These are phyloP conservation scores for Diachrysia chrysitis DNA, from an alignment of 2,888 invertebrate species.

Conservation along the genomic window DNA sequence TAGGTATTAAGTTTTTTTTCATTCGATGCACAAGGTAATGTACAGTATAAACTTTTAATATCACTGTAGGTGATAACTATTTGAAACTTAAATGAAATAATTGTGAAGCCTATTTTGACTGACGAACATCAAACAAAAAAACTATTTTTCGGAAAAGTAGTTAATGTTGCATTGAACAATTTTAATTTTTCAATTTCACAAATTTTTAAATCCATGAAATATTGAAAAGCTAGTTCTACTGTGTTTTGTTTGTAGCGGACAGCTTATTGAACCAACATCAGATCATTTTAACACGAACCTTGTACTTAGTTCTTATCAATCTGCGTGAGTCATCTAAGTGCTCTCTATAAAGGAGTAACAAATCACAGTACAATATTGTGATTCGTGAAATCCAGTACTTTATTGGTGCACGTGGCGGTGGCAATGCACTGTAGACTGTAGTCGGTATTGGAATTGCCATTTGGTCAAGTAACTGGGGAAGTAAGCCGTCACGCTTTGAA, in stretches of 20 bases:
- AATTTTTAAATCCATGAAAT: too few relatives aligned
- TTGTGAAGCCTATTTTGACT: too few relatives aligned
- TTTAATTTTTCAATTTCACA: too few relatives aligned
- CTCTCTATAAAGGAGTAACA: constrained; percentile 40
- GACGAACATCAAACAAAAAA: too few relatives aligned
- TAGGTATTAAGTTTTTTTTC: background rate
- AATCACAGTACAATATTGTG: constrained; percentile 40
- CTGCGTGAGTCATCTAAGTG: constrained; percentile 48
- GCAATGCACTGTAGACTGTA: constrained; percentile 26
- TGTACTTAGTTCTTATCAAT: constrained; percentile 32
- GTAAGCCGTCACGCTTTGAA: background rate
- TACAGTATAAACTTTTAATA: background rate
- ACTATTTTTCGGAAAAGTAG: too few relatives aligned
- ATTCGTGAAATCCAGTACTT: constrained; percentile 41
- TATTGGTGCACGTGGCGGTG: constrained; percentile 38
- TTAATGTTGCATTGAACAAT: too few relatives aligned
- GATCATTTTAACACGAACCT: constrained; percentile 42
- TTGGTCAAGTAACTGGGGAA: background rate
- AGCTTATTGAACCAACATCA: constrained; percentile 10
- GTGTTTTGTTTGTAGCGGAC: background rate
- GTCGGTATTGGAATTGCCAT: background rate
- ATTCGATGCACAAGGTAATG: background rate
- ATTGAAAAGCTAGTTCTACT: too few relatives aligned
- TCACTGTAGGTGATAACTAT: background rate
- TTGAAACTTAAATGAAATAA: too few relatives aligned